A percentile compares a stretch with the other conserved stretches of the same genome.
Evolutionary conservation across 2,797 vertebrate genomes (phyloP).

Genomic region (Malurus leucopterus): DNA sequence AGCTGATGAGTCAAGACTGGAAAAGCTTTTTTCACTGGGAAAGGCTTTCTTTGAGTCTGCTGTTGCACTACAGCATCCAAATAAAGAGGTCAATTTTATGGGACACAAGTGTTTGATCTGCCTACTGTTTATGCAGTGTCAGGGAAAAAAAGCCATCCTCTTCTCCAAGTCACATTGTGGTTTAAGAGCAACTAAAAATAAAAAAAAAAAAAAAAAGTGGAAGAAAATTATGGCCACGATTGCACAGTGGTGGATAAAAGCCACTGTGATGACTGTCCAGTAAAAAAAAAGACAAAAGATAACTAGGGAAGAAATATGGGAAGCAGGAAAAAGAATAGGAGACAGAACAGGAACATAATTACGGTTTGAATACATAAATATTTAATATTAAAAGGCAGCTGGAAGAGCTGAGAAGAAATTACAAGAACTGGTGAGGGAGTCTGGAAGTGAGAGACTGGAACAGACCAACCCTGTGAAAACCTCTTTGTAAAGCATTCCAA

Average conservation of each 20-base stretch:
- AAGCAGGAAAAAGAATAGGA: background rate
- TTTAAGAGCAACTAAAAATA: background rate
- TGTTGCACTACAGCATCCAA: background rate
- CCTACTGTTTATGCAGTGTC: background rate
- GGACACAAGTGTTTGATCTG: background rate
- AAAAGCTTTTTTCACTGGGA: background rate
- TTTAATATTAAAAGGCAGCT: background rate
- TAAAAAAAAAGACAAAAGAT: background rate
- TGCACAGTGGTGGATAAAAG: background rate
- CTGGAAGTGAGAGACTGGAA: background rate
- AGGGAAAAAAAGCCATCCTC: background rate
- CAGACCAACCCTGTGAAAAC: background rate
- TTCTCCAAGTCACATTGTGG: background rate
- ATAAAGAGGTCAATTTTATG: background rate
- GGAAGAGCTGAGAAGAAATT: background rate
- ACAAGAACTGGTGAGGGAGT: background rate
- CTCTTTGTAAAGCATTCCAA: background rate
- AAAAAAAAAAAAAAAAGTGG: background rate
- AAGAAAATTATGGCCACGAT: background rate
- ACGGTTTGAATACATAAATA: background rate
- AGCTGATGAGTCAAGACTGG: background rate
- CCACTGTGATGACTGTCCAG: background rate
- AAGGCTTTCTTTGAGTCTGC: background rate
- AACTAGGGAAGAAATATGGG: background rate
- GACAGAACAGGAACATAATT: background rate